These are phyloP conservation scores for Anoura caudifer DNA, from an alignment of 2,113 vertebrate genomes.

Conservation along the genomic window DNA sequence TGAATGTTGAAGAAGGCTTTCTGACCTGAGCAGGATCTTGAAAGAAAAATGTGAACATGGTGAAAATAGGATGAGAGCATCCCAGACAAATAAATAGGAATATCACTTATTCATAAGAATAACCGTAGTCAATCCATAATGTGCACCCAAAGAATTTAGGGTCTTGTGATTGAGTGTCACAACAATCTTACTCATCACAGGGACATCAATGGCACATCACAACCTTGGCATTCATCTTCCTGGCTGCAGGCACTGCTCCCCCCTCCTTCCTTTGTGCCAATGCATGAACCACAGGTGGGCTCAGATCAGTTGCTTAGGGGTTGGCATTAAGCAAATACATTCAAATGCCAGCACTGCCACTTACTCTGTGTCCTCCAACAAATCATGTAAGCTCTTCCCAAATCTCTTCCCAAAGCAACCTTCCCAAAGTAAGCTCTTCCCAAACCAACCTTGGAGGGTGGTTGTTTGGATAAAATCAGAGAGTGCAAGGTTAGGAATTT, in stretches of 20 bases:
- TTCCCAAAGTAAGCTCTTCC: background rate
- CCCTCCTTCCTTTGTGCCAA: background rate
- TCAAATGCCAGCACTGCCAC: background rate
- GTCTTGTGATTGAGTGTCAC: background rate
- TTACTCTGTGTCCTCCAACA: background rate
- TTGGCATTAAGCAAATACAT: background rate
- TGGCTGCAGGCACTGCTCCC: background rate
- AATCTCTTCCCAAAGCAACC: slow-evolving; percentile 3
- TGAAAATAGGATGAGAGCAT: background rate
- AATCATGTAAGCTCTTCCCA: background rate
- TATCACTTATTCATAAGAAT: background rate
- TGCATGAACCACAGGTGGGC: background rate
- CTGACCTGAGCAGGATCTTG: background rate
- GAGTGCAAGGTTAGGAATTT: background rate
- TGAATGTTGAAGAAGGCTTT: background rate
- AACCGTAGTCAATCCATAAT: background rate
- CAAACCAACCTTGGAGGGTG: background rate
- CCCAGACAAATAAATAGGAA: background rate
- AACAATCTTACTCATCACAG: background rate
- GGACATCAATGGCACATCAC: background rate
- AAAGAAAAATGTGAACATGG: background rate
- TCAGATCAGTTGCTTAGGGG: background rate
- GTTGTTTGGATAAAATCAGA: background rate
- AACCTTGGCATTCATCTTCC: background rate
- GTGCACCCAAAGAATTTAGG: background rate